phyloP scores from a whole-genome alignment of 1,140 invertebrate species.

The Drosophila equinoxialis region DNA sequence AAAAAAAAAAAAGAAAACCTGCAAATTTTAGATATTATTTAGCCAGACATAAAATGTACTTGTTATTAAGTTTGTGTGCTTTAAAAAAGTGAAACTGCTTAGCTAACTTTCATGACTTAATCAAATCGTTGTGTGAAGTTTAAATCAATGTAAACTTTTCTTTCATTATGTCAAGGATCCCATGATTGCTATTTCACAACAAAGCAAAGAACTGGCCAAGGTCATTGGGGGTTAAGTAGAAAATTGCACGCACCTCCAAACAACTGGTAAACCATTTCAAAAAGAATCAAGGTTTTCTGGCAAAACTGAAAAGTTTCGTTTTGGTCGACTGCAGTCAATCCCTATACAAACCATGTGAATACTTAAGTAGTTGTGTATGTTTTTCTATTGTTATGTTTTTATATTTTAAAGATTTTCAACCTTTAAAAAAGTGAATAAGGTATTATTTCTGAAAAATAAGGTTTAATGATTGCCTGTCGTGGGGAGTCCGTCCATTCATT shows the following conservation, averaged over 20 bases:
- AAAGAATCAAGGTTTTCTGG: conserved; percentile 27
- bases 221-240: conserved; percentile 56
- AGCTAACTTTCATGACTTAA: conserved; percentile 28
- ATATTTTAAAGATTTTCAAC: too few relatives aligned
- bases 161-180: conserved; percentile 40
- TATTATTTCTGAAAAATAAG: too few relatives aligned
- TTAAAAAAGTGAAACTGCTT: conserved; percentile 17
- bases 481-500: neutral
- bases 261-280: neutral
- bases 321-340: neutral
- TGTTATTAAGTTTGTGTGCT: conserved; percentile 8
- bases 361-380: too few relatives aligned
- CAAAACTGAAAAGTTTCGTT: neutral
- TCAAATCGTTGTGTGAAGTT: conserved; percentile 20
- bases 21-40: conserved; percentile 14
- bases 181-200: conserved; percentile 48
- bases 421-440: too few relatives aligned
- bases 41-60: neutral
- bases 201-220: conserved; percentile 66
- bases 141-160: conserved; percentile 29
- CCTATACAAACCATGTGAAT: neutral
- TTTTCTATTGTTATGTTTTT: too few relatives aligned
- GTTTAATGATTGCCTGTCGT: neutral
- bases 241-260: conserved; percentile 62
- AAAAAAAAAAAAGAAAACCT: conserved; percentile 35